These are phyloP conservation scores for Platycnemis pennipes DNA, from an alignment of 2,888 invertebrate genomes.

Conservation along the genomic window DNA sequence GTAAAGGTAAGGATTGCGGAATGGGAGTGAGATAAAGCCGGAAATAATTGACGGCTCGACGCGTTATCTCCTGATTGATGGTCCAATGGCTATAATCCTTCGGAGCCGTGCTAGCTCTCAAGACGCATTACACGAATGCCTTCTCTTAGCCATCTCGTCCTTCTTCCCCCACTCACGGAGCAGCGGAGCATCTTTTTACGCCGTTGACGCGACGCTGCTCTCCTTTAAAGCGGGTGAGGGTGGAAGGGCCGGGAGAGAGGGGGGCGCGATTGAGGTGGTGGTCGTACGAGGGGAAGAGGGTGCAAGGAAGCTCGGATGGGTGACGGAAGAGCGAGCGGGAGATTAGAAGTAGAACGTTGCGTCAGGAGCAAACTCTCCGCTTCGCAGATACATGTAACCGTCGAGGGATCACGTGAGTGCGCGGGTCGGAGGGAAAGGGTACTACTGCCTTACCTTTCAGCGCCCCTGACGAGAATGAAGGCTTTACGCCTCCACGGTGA, in stretches of 20 bases:
- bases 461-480: not conserved
- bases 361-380: not conserved
- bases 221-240: not conserved
- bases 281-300: not conserved
- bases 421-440: not conserved
- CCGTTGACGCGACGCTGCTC: not conserved
- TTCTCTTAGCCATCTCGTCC: not conserved
- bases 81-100: not conserved
- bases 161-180: not conserved
- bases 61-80: constrained; percentile 51
- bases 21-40: not conserved
- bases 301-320: not conserved
- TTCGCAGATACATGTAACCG: not conserved
- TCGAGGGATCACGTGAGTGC: no score
- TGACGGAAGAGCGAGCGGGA: not conserved
- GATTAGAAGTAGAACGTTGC: not conserved
- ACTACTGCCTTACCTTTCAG: not conserved
- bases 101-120: constrained; percentile 25
- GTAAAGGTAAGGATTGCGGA: not conserved
- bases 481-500: not conserved
- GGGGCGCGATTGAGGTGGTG: no score
- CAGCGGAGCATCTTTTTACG: not conserved
- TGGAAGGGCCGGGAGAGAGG: not conserved
- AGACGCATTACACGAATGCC: constrained; percentile 4
- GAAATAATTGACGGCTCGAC: constrained; percentile 62